These are phyloP conservation scores for Blastomussa wellsi DNA, from an alignment of 92 coral and sea anemone species.

Conservation along the genomic window DNA sequence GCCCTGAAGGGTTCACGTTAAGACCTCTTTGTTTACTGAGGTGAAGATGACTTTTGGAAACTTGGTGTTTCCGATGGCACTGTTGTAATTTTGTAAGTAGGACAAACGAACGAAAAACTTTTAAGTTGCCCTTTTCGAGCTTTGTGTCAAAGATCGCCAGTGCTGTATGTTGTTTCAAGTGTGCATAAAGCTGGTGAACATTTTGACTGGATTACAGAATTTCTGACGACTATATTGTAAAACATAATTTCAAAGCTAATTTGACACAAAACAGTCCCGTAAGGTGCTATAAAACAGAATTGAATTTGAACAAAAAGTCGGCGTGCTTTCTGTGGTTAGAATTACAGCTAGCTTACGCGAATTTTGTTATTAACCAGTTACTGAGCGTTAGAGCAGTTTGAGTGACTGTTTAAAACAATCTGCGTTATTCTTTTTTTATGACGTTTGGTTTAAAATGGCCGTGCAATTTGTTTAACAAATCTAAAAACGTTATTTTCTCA, in stretches of 20 bases:
- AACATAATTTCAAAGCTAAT: neutral
- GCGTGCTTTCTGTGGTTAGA: neutral
- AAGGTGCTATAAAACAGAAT: neutral
- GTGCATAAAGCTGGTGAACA: neutral
- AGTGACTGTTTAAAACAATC: no score
- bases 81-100: conserved; percentile 22
- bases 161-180: neutral
- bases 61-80: neutral
- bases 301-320: neutral
- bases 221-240: neutral
- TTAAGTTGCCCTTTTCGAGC: neutral
- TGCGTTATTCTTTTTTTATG: no score
- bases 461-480: no score
- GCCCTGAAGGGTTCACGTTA: neutral
- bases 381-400: no score
- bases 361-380: no score
- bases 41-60: conserved; percentile 6
- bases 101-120: conserved; percentile 16
- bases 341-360: neutral
- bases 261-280: neutral
- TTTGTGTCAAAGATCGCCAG: neutral
- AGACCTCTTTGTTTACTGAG: conserved; percentile 30
- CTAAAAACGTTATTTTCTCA: no score
- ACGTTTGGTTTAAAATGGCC: no score
- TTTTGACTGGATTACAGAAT: neutral